Evolutionary conservation across 2,113 vertebrate genomes (phyloP).

Genomic region (Puffinus mauretanicus): DNA sequence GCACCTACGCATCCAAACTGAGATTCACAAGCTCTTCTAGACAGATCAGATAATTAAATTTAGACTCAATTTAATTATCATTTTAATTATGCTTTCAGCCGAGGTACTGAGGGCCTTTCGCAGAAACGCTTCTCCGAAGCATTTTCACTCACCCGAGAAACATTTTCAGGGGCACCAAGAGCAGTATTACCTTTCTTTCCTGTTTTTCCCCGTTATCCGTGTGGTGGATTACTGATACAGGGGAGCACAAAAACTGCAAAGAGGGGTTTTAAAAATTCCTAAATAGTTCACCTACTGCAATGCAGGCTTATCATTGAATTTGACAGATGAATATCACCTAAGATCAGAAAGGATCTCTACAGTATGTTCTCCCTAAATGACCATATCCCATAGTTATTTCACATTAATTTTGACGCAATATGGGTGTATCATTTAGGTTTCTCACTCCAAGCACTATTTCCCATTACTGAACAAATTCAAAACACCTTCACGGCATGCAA

Average conservation of each 20-base stretch:
- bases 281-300: background rate
- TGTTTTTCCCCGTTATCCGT: rapidly evolving
- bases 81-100: background rate
- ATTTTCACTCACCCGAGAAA: background rate
- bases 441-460: background rate
- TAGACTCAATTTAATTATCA: background rate
- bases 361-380: rapidly evolving
- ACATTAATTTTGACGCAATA: rapidly evolving
- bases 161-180: background rate
- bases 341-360: background rate
- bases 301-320: rapidly evolving
- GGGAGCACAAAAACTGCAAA: background rate
- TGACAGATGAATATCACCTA: background rate
- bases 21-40: background rate
- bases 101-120: background rate
- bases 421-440: background rate
- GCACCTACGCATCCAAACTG: background rate
- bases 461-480: background rate
- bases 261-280: background rate
- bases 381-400: rapidly evolving
- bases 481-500: background rate
- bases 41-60: background rate
- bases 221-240: rapidly evolving
- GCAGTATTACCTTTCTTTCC: background rate
- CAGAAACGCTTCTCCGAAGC: background rate